Conservation (phyloP, 2,113 vertebrate genomes). For the Orthonyx spaldingii region DNA sequence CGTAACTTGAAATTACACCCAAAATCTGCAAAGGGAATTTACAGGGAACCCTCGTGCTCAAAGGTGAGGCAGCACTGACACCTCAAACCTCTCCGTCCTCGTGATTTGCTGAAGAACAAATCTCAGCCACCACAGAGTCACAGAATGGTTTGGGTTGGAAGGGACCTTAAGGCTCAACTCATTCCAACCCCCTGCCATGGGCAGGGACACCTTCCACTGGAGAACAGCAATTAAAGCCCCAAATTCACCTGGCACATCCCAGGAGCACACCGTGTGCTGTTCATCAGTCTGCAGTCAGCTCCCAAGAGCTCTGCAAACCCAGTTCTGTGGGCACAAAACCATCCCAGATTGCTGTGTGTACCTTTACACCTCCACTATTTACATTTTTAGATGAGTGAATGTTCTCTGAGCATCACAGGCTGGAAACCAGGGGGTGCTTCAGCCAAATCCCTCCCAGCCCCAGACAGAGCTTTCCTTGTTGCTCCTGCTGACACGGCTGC, state of each 20-base stretch:
- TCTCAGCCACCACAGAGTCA: neutral
- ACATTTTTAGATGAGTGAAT: neutral
- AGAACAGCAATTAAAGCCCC: neutral
- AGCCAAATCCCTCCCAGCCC: neutral
- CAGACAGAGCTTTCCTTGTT: constrained; percentile 17
- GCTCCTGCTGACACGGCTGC: neutral
- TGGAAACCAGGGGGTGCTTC: neutral
- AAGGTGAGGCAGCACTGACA: neutral
- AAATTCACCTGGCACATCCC: neutral
- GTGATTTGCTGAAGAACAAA: neutral
- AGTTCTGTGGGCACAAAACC: neutral
- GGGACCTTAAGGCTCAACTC: neutral
- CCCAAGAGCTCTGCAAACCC: neutral
- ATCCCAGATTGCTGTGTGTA: neutral
- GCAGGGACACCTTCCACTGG: neutral
- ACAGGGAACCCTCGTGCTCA: neutral
- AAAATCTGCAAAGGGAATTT: neutral
- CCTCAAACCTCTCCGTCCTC: neutral
- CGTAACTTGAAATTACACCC: neutral
- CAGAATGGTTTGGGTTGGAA: neutral
- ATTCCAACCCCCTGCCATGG: neutral
- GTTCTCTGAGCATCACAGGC: neutral
- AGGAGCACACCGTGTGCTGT: accelerated
- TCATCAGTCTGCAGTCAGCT: neutral
- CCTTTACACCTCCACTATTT: neutral